These are phyloP conservation scores for Onychostruthus taczanowskii DNA, from an alignment of 2,113 vertebrate genomes.

Conservation along the genomic window DNA sequence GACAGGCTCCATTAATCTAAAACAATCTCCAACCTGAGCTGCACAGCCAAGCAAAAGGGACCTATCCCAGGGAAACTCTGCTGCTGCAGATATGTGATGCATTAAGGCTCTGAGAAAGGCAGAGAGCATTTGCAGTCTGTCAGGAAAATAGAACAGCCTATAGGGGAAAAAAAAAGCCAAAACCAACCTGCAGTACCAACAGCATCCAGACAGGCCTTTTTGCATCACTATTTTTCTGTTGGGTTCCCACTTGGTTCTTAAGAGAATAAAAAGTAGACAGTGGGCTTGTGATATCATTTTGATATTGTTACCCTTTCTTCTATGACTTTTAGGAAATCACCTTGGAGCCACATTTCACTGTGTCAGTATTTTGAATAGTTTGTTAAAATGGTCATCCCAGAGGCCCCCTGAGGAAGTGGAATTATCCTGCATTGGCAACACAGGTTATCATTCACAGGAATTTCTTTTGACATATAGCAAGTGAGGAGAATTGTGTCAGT, in stretches of 20 bases:
- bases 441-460: background rate
- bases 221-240: background rate
- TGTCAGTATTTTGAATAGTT: background rate
- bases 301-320: background rate
- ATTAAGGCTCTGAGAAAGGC: background rate
- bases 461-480: background rate
- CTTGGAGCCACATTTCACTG: background rate
- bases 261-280: background rate
- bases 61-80: background rate
- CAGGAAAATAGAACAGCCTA: background rate
- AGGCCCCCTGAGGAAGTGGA: background rate
- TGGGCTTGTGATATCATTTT: background rate
- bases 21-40: background rate
- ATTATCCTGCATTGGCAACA: background rate
- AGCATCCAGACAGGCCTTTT: background rate
- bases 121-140: background rate
- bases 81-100: background rate
- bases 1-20: slow-evolving; percentile 40
- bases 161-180: background rate
- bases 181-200: background rate
- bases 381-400: background rate
- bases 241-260: background rate
- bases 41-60: background rate
- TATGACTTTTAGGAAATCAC: background rate
- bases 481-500: background rate